Conservation (phyloP, 1,140 invertebrate genomes). For the Drosophila leontia region DNA sequence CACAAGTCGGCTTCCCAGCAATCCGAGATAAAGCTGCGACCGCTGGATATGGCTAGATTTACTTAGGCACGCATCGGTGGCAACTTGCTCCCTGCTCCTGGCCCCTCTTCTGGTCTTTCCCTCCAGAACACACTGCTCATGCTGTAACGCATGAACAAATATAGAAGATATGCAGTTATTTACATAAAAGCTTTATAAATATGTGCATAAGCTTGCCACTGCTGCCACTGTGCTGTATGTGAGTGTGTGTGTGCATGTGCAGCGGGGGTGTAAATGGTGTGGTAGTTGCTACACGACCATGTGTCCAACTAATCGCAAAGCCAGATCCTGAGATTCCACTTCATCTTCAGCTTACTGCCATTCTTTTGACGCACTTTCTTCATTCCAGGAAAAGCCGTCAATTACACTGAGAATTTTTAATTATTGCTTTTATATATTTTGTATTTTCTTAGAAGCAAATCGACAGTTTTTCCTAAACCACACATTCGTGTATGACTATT, state of each 20-base stretch:
- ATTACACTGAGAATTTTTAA: not conserved
- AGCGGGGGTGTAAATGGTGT: constrained; percentile 18
- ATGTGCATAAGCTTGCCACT: constrained; percentile 51
- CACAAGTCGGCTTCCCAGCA: constrained; percentile 8
- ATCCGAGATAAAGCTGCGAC: constrained; percentile 31
- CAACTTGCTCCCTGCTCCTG: constrained; percentile 17
- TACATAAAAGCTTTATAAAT: constrained; percentile 66
- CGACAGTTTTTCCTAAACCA: too few species aligned
- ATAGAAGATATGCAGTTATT: constrained; percentile 64
- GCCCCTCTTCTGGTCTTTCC: not conserved
- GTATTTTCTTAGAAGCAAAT: not conserved
- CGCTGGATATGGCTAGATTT: constrained; percentile 44
- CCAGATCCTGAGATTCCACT: constrained; percentile 10
- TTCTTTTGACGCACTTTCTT: constrained; percentile 19
- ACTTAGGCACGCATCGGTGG: constrained; percentile 61
- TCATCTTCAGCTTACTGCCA: constrained; percentile 36
- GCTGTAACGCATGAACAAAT: constrained; percentile 56
- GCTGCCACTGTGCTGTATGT: constrained; percentile 12
- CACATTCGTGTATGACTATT: too few species aligned
- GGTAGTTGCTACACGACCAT: constrained; percentile 21
- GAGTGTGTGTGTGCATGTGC: constrained; percentile 6
- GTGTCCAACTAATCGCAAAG: constrained; percentile 57
- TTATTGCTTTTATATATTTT: not conserved
- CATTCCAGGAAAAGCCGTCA: constrained; percentile 1
- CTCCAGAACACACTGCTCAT: constrained; percentile 14